These are phyloP conservation scores for Bellardia pandia DNA, from an alignment of 2,888 invertebrate genomes.

Conservation along the genomic window DNA sequence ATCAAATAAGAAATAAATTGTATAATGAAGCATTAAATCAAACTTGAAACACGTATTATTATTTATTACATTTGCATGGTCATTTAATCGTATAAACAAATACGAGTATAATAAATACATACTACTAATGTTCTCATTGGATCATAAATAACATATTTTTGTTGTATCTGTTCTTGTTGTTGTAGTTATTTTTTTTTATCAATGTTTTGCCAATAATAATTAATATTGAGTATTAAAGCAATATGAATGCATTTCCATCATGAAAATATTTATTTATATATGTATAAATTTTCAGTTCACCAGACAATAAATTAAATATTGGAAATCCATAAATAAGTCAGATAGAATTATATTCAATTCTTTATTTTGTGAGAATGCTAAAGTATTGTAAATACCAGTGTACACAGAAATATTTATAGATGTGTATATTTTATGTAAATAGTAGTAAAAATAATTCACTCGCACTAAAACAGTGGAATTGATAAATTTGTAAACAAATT, in stretches of 20 bases:
- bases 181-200: conserved; percentile 1
- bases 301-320: conserved; percentile 59
- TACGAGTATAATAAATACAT: not conserved
- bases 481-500: too few relatives aligned
- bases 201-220: conserved; percentile 42
- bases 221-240: conserved; percentile 33
- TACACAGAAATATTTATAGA: not conserved
- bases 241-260: conserved; percentile 33
- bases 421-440: conserved; percentile 10
- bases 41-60: conserved; percentile 16
- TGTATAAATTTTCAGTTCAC: not conserved
- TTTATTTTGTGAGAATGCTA: not conserved
- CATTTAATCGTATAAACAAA: not conserved
- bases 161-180: not conserved
- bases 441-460: not conserved
- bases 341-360: conserved; percentile 10
- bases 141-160: conserved; percentile 44
- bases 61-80: conserved; percentile 24
- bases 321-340: conserved; percentile 61
- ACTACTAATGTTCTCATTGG: not conserved
- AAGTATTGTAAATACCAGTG: not conserved
- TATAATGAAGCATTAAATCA: conserved; percentile 24
- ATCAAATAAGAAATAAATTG: not conserved
- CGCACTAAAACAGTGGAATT: too few relatives aligned
- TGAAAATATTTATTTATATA: conserved; percentile 26